Base-by-base conservation (phyloP, 2,888 invertebrate genomes). In the Dastarcus helophoroides region DNA sequence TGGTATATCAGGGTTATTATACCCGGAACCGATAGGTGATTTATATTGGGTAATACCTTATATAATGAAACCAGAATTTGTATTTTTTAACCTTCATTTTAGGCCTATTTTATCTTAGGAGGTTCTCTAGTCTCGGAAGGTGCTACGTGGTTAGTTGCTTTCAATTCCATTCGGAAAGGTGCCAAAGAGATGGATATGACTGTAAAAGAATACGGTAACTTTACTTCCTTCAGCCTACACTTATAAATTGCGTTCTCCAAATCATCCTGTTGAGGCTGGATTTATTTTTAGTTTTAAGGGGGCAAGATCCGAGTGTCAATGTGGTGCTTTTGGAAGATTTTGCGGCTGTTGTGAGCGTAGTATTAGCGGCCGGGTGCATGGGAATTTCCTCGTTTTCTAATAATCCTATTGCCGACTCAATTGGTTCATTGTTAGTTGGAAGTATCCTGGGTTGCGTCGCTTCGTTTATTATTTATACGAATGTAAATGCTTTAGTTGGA, bases 301-400 rank as follows among this genome's bases (percentile, higher is more conserved):
- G 91, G 14, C 83, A 86, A 43, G 97, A 99, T 65, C 98, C 98
- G 0, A 91, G 90, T 26, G 88, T 97, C 9, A 97, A 93, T 60
- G 98, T 99, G 17, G 95, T 99, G 4, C 66, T 99, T 14, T 68
- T 95, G 48, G 98, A 99, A 66, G 98, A 98, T 62, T 74, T 85
- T 32, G 97, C 95, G 4, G 95, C 97, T 1, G 93, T 97, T 11
- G 63, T 84, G 2, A 95, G 98, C 22, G 90, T 97, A 3, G 55
- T 69, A 2, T 71, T 86, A 7, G 93, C 94, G 1, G 83, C 73
- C 0, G 58, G 69, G 6, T 90, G 91, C 48, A 91, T 95, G 88
- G 80, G 81, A 2, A 58, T 93, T 14, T 77, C 90, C 3, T 79
- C 85, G 29, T 67, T 76, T 43, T 76, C 82, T 0, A 80, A 79